A percentile compares a stretch with the other conserved stretches of the same genome.
These are phyloP conservation scores for Drosophila prostipennis DNA, from an alignment of 2,888 invertebrate genomes.

Conservation along the genomic window DNA sequence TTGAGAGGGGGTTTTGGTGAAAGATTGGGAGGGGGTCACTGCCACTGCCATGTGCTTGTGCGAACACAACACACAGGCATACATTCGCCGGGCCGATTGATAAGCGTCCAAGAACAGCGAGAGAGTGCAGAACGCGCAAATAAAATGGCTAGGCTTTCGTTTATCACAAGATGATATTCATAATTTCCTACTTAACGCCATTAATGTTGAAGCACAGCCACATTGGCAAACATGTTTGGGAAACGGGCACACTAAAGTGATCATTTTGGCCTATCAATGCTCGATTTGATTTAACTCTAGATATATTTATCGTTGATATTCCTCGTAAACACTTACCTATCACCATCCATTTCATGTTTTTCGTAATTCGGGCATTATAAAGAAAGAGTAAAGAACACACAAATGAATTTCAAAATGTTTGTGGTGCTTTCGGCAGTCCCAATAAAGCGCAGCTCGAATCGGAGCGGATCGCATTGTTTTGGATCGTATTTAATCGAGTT, in stretches of 20 bases:
- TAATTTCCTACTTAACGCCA: slow-evolving; percentile 6
- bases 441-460: slow-evolving; percentile 11
- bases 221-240: not conserved
- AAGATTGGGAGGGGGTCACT: slow-evolving; percentile 16
- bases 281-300: too few relatives aligned
- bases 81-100: slow-evolving; percentile 36
- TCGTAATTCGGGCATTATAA: slow-evolving; percentile 1
- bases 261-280: not conserved
- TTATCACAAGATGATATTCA: slow-evolving; percentile 21
- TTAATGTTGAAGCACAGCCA: slow-evolving; percentile 10
- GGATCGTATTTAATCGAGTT: slow-evolving; percentile 13
- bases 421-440: not conserved
- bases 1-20: slow-evolving; percentile 6
- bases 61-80: slow-evolving; percentile 31
- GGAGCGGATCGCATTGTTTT: slow-evolving; percentile 5
- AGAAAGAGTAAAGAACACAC: slow-evolving; percentile 2
- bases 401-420: slow-evolving; percentile 12
- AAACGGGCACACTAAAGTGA: slow-evolving; percentile 3
- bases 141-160: slow-evolving; percentile 14
- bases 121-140: not conserved
- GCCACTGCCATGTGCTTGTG: slow-evolving; percentile 42
- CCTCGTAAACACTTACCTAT: too few relatives aligned
- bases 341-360: not conserved
- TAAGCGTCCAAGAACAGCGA: slow-evolving; percentile 30
- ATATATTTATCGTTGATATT: not conserved